phyloP scores from a whole-genome alignment of 2,888 invertebrate genomes.

The Eristalinus sepulchralis region DNA sequence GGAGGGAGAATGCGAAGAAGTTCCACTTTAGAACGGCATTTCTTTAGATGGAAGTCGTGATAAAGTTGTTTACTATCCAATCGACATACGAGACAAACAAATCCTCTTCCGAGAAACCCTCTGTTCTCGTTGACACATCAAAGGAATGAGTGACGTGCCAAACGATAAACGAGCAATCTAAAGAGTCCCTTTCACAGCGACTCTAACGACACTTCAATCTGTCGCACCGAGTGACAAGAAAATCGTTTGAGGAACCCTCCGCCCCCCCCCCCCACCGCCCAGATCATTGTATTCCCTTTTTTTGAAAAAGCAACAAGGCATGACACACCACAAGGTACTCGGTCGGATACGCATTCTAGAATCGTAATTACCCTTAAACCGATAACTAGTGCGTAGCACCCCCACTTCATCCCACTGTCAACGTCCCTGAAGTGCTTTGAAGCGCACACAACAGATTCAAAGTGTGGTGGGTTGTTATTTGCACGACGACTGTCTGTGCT shows the following conservation, averaged over 20 bases:
- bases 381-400: not conserved
- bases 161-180: too few relatives aligned
- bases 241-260: not conserved
- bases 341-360: not conserved
- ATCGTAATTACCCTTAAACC: not conserved
- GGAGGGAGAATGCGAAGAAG: too few relatives aligned
- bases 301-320: not conserved
- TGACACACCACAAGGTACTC: not conserved
- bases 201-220: not conserved
- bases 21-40: too few relatives aligned
- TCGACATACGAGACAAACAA: too few relatives aligned
- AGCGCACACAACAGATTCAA: not conserved
- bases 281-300: too few relatives aligned
- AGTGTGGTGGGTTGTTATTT: slow-evolving; percentile 5
- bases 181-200: not conserved
- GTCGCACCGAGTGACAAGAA: not conserved
- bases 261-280: too few relatives aligned
- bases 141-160: too few relatives aligned
- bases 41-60: too few relatives aligned
- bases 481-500: slow-evolving; percentile 7
- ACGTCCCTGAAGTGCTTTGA: too few relatives aligned
- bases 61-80: too few relatives aligned
- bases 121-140: not conserved
- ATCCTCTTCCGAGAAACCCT: too few relatives aligned
- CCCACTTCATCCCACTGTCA: not conserved